Percentiles rank a stretch among this genome's conserved stretches.
Conservation (phyloP, 2,113 vertebrate genomes). For the Mus spicilegus region DNA sequence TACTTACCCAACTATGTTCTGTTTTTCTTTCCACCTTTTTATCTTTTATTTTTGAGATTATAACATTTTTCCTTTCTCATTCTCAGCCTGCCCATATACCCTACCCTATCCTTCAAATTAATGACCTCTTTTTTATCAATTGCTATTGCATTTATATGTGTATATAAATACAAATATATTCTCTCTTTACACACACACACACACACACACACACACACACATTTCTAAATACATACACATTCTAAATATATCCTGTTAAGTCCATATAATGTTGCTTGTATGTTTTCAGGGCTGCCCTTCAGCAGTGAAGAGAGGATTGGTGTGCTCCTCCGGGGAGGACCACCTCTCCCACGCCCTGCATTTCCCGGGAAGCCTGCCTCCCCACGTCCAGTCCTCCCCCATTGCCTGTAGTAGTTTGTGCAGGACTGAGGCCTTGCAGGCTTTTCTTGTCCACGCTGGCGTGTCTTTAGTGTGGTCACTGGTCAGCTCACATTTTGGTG, state of each 20-base stretch:
- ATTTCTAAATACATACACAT: neutral
- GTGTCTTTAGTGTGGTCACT: neutral
- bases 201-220: too few species aligned
- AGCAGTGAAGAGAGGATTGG: neutral
- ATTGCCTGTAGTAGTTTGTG: neutral
- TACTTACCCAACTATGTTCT: neutral
- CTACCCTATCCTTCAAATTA: neutral
- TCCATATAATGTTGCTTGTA: neutral
- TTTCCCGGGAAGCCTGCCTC: too few species aligned
- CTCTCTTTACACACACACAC: too few species aligned
- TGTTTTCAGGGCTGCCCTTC: neutral
- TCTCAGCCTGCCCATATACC: neutral
- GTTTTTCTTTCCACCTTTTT: neutral
- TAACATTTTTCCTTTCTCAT: neutral
- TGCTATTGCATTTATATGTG: neutral
- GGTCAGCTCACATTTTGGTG: neutral
- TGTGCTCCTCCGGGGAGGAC: neutral
- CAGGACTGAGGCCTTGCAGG: neutral
- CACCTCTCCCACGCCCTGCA: neutral
- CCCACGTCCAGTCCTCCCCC: neutral
- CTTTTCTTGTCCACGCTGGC: neutral
- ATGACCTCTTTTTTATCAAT: neutral
- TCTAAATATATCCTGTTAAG: neutral
- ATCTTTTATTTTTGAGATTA: neutral
- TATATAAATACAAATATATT: neutral